Conservation (phyloP, 2,797 vertebrate genomes). For the Graptemys geographica region DNA sequence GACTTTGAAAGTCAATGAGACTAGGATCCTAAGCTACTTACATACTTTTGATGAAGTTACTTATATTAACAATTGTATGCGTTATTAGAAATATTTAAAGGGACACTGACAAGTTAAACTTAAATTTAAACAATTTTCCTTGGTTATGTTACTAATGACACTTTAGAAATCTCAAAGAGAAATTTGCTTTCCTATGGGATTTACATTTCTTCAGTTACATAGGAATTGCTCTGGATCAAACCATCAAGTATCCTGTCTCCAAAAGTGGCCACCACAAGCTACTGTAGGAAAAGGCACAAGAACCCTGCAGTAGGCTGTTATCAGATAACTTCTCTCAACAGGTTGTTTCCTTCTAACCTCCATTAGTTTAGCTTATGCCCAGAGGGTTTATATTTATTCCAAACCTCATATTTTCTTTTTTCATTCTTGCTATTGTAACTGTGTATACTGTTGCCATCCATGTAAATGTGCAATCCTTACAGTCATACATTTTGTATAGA, state of each 20-base stretch:
- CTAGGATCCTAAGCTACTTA: neutral
- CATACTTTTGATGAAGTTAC: neutral
- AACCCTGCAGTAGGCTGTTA: neutral
- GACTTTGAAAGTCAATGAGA: neutral
- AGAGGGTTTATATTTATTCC: neutral
- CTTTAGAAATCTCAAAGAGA: neutral
- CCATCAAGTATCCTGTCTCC: neutral
- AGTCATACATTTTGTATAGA: neutral
- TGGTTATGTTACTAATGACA: neutral
- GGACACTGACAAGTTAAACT: neutral
- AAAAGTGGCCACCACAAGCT: neutral
- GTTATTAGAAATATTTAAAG: neutral
- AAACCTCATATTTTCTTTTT: neutral
- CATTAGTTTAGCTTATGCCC: neutral
- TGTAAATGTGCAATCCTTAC: neutral
- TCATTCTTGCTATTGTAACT: neutral
- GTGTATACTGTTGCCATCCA: neutral
- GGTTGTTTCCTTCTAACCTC: neutral
- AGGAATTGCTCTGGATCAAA: neutral
- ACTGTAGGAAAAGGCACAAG: neutral
- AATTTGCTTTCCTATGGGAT: neutral
- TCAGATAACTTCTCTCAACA: neutral
- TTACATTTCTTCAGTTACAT: neutral
- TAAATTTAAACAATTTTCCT: neutral
- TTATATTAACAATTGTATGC: neutral